Evolutionary conservation across 2,888 invertebrate species (phyloP), one percentile per base, ranked within the genome.

Genomic region (Troides helena): DNA sequence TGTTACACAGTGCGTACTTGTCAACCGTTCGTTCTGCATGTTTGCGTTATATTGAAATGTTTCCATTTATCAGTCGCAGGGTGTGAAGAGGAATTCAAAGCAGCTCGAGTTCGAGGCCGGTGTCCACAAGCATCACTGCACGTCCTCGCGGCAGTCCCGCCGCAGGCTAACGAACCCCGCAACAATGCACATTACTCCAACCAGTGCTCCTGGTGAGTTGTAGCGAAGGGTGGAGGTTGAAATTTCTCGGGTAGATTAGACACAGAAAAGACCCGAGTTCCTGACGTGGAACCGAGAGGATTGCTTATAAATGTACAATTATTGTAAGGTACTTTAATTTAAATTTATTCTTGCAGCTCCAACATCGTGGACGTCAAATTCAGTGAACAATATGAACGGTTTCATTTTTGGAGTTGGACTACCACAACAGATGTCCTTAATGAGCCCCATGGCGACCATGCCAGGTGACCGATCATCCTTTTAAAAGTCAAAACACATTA

Each of bases 41-140:
- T 39, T 7, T 39, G 7, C 39, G 7, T 10, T 10, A 10, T 39
- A 39, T 39, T 39, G 39, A 39, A 39, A 53, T 18, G 53, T 36
- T 43, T 58, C 65, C 18, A 66, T 25, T 58, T 70, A 65, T 21
- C 72, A 86, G 83, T 65, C 76, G 0, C 83, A 85, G 3, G 86
- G 86, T 0, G 60, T 85, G 7, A 89, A 90, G 65, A 84, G 89
- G 0, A 0, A 80, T 0, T 79, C 78, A 5, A 81, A 78, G 63
- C 75, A 73, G 2, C 4, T 57, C 0, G 85, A 85, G 0, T 0
- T 62, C 0, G 81, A 79, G 0, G 43, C 53, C 0, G 64, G 63
- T 0, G n/a, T 76, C 0, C 73, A 77, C 46, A 88, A 88, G 71
- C 81, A 84, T 25, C 84, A 82, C 23, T 86, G 85, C 61, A 23